Conservation (phyloP, 2,113 vertebrate species). For the Narcine bancroftii region DNA sequence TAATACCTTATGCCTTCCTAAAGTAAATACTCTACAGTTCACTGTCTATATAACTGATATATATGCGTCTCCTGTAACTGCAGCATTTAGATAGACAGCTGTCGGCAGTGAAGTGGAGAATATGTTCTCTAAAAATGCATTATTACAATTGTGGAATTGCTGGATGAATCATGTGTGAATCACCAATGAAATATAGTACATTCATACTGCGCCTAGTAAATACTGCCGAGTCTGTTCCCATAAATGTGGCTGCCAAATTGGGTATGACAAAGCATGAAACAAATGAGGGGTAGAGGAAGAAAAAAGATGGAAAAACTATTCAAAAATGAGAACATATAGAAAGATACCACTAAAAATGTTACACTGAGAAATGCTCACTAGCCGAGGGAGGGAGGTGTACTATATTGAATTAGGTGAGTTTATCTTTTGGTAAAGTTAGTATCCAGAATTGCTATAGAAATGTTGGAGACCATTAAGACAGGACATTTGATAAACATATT, state of each 20-base stretch:
- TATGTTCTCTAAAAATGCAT: slow-evolving; percentile 32
- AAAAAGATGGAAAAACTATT: slow-evolving; percentile 29
- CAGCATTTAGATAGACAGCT: slow-evolving; percentile 26
- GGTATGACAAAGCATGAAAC: slow-evolving; percentile 36
- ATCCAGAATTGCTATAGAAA: background rate
- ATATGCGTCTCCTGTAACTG: slow-evolving; percentile 13
- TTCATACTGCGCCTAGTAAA: slow-evolving; percentile 21
- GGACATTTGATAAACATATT: background rate
- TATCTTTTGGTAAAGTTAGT: background rate
- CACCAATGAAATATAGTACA: slow-evolving; percentile 30
- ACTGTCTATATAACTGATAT: slow-evolving; percentile 33
- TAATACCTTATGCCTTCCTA: slow-evolving; percentile 28
- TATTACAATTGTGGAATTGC: slow-evolving; percentile 32
- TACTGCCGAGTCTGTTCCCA: background rate
- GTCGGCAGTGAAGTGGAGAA: slow-evolving; percentile 35
- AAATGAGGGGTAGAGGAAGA: slow-evolving; percentile 29
- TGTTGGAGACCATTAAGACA: background rate
- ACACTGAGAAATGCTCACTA: background rate
- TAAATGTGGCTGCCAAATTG: slow-evolving; percentile 34
- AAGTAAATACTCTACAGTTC: slow-evolving; percentile 37
- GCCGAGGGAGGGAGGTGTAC: background rate
- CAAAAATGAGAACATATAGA: slow-evolving; percentile 18
- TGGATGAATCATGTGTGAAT: slow-evolving; percentile 30
- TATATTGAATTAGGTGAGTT: background rate
- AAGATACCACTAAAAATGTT: slow-evolving; percentile 28